A percentile compares a stretch with the other conserved stretches of the same genome.
phyloP scores from a whole-genome alignment of 2,113 vertebrate species.

The Spheniscus mendiculus region DNA sequence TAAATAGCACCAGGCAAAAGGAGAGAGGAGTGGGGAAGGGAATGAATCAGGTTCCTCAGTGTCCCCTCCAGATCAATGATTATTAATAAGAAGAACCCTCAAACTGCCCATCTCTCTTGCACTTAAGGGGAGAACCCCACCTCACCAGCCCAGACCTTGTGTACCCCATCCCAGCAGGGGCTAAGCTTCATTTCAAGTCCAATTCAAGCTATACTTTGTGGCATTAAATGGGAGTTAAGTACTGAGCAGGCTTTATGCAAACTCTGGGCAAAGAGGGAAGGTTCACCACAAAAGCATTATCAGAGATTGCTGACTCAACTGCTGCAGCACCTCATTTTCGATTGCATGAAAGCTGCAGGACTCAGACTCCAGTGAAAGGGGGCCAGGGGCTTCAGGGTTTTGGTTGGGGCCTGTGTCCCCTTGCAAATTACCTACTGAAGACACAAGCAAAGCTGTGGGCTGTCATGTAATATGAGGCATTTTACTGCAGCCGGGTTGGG shows the following conservation, averaged over 20 bases:
- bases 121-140: neutral
- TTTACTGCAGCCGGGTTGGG: neutral
- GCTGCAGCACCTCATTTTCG: slow-evolving; percentile 42
- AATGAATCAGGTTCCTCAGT: neutral
- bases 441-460: neutral
- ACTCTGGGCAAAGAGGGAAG: neutral
- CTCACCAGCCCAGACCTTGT: neutral
- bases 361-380: neutral
- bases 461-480: neutral
- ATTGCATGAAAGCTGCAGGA: slow-evolving; percentile 20
- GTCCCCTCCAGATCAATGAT: neutral
- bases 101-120: neutral
- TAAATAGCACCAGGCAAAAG: neutral
- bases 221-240: slow-evolving; percentile 25
- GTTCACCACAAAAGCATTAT: slow-evolving; percentile 53
- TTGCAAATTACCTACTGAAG: slow-evolving; percentile 27
- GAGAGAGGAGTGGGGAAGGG: neutral
- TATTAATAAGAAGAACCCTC: neutral
- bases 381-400: neutral
- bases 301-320: slow-evolving; percentile 20
- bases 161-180: neutral
- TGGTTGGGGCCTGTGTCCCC: neutral
- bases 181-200: neutral
- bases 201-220: slow-evolving; percentile 33
- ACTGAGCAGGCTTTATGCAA: slow-evolving; percentile 25